Evolutionary conservation across 2,888 invertebrate species (phyloP).

Genomic region (Erebia epiphron): DNA sequence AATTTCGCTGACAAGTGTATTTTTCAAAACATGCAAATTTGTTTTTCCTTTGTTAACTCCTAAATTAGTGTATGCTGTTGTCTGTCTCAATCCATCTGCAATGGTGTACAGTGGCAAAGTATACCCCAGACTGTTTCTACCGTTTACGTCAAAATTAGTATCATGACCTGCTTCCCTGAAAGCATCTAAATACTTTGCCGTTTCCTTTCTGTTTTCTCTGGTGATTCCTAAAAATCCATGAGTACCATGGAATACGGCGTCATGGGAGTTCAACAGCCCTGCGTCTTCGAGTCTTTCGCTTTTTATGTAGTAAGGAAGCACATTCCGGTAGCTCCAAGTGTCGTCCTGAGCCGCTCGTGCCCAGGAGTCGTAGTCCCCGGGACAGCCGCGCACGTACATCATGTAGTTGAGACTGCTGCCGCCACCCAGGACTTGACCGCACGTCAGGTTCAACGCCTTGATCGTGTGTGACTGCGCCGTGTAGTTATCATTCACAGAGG

Average conservation of each 20-base stretch:
- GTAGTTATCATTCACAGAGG: constrained; percentile 45
- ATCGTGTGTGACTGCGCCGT: constrained; percentile 41
- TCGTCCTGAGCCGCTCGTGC: constrained; percentile 43
- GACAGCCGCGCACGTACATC: constrained; percentile 47
- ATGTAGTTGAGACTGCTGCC: constrained; percentile 48
- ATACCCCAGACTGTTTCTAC: constrained; percentile 63
- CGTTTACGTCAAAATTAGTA: constrained; percentile 58
- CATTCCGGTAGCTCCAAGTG: constrained; percentile 50
- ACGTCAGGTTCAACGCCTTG: constrained; percentile 40
- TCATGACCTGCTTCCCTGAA: constrained; percentile 65
- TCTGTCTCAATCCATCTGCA: constrained; percentile 60
- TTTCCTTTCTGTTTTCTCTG: constrained; percentile 32
- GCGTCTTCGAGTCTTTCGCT: constrained; percentile 48
- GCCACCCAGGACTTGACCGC: constrained; percentile 59
- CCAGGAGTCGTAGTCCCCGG: constrained; percentile 51
- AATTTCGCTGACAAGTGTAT: constrained; percentile 45
- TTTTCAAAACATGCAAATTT: constrained; percentile 75
- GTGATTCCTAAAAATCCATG: constrained; percentile 46
- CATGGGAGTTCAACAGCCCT: constrained; percentile 39
- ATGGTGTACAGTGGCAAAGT: constrained; percentile 66
- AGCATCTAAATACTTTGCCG: constrained; percentile 49
- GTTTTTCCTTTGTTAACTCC: constrained; percentile 49
- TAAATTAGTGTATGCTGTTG: constrained; percentile 51
- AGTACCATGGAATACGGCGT: constrained; percentile 44
- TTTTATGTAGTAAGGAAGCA: constrained; percentile 50